These are phyloP conservation scores for Drosophila fungiperda DNA, from an alignment of 2,888 invertebrate species.

Conservation along the genomic window DNA sequence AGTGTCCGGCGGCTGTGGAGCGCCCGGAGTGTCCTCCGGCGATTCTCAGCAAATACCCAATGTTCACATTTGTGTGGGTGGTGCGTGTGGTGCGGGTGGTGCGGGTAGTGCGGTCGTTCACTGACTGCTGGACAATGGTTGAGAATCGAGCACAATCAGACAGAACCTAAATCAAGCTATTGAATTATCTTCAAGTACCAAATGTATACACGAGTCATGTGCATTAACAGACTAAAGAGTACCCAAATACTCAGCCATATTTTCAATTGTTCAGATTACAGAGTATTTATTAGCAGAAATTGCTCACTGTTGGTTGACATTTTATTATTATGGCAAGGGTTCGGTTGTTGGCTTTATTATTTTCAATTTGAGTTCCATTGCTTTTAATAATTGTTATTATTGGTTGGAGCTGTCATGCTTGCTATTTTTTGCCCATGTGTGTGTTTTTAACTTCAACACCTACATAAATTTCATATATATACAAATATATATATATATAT, in stretches of 20 bases:
- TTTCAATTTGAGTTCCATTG: conserved; percentile 74
- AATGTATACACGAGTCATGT: background rate
- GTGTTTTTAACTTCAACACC: conserved; percentile 71
- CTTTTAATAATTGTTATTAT: conserved; percentile 76
- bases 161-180: conserved; percentile 18
- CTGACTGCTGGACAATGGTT: conserved; percentile 49
- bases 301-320: conserved; percentile 34
- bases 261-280: background rate
- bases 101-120: background rate
- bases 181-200: background rate
- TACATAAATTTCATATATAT: conserved; percentile 29
- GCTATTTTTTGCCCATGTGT: conserved; percentile 41
- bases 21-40: conserved; percentile 21
- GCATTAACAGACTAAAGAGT: background rate
- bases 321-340: conserved; percentile 32
- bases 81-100: conserved; percentile 8
- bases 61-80: conserved; percentile 37
- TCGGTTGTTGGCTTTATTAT: conserved; percentile 63
- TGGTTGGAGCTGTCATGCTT: conserved; percentile 36
- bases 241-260: background rate
- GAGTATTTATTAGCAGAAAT: background rate
- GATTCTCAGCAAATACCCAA: conserved; percentile 13
- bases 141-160: conserved; percentile 32
- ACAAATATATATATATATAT: background rate
- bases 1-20: conserved; percentile 55